phyloP scores from a whole-genome alignment of 2,113 vertebrate genomes.

The Oryzias javanicus region DNA sequence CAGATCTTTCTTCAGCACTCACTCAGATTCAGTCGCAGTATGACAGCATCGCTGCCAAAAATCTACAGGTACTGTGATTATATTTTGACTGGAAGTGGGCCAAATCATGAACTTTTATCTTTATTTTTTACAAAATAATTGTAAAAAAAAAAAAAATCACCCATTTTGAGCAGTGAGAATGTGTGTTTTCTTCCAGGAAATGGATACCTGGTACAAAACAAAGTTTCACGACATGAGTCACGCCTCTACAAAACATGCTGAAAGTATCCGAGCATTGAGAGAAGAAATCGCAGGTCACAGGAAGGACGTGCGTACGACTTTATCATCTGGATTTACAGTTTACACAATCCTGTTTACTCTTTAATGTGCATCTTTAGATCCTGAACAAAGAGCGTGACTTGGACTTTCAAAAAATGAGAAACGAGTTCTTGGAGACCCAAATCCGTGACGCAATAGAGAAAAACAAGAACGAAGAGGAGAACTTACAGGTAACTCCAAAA shows the following conservation, averaged over 20 bases:
- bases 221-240: conserved; percentile 83
- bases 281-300: conserved; percentile 73
- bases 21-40: conserved; percentile 82
- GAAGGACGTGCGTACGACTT: conserved; percentile 77
- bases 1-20: conserved; percentile 81
- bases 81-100: too few species aligned
- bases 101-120: too few species aligned
- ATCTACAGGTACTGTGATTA: conserved; percentile 80
- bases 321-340: not conserved
- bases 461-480: conserved; percentile 50
- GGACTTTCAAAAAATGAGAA: conserved; percentile 69
- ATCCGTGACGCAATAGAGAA: conserved; percentile 61
- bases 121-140: too few species aligned
- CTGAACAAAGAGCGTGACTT: conserved; percentile 72
- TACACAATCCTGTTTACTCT: not conserved
- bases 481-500: conserved; percentile 47
- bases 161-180: not conserved
- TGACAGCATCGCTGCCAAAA: conserved; percentile 81
- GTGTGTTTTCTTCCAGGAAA: conserved; percentile 68
- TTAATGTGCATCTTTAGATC: conserved; percentile 50
- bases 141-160: not conserved
- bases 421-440: conserved; percentile 68
- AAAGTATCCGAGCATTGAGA: conserved; percentile 75
- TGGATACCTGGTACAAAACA: conserved; percentile 79
- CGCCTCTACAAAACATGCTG: conserved; percentile 73